phyloP scores from a whole-genome alignment of 2,113 vertebrate genomes.

The Rattus norvegicus region DNA sequence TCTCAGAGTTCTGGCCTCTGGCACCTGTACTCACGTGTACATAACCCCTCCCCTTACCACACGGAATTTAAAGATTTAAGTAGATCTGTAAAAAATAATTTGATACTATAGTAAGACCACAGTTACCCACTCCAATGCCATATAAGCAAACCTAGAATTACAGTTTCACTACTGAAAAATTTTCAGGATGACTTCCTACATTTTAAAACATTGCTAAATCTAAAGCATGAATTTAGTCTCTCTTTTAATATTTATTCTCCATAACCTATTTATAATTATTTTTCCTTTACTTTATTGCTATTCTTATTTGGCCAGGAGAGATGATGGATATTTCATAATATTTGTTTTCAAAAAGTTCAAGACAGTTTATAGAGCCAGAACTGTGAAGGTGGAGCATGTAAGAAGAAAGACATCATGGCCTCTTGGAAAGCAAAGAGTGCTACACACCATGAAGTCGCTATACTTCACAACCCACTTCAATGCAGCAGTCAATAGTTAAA shows the following conservation, averaged over 20 bases:
- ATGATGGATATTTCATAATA: neutral
- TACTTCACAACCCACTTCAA: neutral
- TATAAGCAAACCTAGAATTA: neutral
- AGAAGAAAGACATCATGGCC: neutral
- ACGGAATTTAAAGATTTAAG: neutral
- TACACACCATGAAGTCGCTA: neutral
- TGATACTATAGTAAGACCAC: neutral
- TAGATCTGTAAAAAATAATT: neutral
- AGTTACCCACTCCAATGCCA: neutral
- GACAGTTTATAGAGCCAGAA: neutral
- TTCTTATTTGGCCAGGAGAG: neutral
- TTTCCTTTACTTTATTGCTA: neutral
- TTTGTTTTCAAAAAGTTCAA: neutral
- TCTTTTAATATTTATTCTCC: neutral
- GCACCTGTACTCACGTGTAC: neutral
- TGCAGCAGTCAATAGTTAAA: neutral
- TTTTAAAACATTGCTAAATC: neutral
- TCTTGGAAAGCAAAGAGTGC: neutral
- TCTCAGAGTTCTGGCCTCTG: neutral
- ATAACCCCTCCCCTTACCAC: neutral
- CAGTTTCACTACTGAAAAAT: neutral
- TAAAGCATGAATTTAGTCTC: neutral
- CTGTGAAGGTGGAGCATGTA: neutral
- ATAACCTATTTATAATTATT: neutral
- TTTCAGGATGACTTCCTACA: neutral